Evolutionary conservation across 2,888 invertebrate species (phyloP).

Genomic region (Heliconius cydno): DNA sequence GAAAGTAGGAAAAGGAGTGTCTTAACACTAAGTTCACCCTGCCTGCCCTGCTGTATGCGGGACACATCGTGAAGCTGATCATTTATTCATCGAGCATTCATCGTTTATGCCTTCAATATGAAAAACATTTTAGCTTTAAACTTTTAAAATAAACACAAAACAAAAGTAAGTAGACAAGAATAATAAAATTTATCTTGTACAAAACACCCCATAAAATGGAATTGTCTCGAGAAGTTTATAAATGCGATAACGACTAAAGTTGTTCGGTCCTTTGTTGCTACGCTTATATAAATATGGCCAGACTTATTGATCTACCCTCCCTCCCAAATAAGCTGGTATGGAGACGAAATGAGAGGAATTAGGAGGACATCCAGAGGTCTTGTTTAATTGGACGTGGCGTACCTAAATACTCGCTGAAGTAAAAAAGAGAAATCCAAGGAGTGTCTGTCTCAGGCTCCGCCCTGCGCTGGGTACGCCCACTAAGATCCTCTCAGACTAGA

Average conservation of each 20-base stretch:
- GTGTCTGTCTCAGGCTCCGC: constrained; percentile 78
- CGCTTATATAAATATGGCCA: constrained; percentile 77
- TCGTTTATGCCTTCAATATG: neutral
- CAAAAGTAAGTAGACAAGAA: constrained; percentile 72
- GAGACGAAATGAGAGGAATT: constrained; percentile 48
- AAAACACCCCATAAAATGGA: constrained; percentile 83
- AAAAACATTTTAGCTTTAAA: constrained; percentile 24
- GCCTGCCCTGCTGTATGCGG: no score
- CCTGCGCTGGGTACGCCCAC: constrained; percentile 74
- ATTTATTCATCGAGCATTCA: neutral
- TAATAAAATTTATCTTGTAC: constrained; percentile 80
- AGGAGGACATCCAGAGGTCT: constrained; percentile 61
- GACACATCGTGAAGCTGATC: no score
- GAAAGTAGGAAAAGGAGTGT: no score
- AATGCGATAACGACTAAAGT: constrained; percentile 82
- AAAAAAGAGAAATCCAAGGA: constrained; percentile 82
- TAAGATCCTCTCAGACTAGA: constrained; percentile 65
- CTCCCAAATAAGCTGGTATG: constrained; percentile 37
- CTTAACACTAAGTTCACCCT: no score
- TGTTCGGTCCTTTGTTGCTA: constrained; percentile 78
- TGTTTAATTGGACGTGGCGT: constrained; percentile 63
- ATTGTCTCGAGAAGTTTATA: constrained; percentile 82
- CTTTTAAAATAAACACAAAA: constrained; percentile 45
- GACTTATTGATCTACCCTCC: constrained; percentile 53
- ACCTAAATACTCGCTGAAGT: constrained; percentile 76